Conservation (phyloP, 1,140 invertebrate genomes). For the Cotesia chilonis region DNA sequence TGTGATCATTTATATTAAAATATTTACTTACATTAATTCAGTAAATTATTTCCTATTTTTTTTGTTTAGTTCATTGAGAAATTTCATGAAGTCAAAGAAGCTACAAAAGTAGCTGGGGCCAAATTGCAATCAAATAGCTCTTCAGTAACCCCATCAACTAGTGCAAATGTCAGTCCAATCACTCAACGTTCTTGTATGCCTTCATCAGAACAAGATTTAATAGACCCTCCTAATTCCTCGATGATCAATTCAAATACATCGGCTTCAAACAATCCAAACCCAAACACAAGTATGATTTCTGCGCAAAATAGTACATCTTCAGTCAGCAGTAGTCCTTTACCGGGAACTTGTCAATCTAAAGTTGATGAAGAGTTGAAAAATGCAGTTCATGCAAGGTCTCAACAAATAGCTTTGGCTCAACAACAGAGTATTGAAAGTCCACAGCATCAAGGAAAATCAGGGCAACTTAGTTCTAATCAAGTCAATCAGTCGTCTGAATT, state of each 20-base stretch:
- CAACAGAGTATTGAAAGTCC: conserved; percentile 63
- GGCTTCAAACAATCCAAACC: conserved; percentile 61
- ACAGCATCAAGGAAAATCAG: conserved; percentile 61
- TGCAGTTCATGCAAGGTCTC: conserved; percentile 61
- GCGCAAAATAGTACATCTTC: conserved; percentile 63
- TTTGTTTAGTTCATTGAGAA: conserved; percentile 92
- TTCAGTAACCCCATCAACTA: conserved; percentile 81
- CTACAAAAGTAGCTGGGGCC: conserved; percentile 77
- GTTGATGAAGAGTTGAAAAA: conserved; percentile 62
- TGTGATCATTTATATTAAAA: background rate
- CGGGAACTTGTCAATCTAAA: conserved; percentile 58
- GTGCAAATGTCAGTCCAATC: conserved; percentile 85
- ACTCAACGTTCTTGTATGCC: conserved; percentile 72
- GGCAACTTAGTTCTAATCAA: conserved; percentile 50
- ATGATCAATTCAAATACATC: conserved; percentile 65
- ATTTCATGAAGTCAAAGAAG: conserved; percentile 98
- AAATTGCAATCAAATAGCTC: conserved; percentile 78
- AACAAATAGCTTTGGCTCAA: conserved; percentile 57
- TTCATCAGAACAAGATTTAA: conserved; percentile 62
- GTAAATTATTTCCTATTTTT: background rate
- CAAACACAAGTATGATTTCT: conserved; percentile 62
- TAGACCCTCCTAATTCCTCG: conserved; percentile 66
- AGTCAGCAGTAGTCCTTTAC: conserved; percentile 63
- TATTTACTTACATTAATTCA: background rate
- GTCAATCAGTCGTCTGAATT: conserved; percentile 72